These are phyloP conservation scores for Poeciliopsis paucimaculata DNA, from an alignment of 2,797 vertebrate species.

Conservation along the genomic window DNA sequence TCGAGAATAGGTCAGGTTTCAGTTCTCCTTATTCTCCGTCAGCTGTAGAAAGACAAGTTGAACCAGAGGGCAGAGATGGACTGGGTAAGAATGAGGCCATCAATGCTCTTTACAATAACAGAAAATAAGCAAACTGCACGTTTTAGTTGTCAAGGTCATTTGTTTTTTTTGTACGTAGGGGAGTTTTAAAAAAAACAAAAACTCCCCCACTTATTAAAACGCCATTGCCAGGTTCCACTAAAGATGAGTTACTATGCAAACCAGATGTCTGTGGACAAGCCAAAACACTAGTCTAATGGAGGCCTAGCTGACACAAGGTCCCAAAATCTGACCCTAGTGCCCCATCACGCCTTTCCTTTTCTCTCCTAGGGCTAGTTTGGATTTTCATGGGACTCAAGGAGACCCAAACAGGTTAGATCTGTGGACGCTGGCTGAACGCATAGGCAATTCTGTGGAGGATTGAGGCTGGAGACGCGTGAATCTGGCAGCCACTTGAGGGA, in stretches of 20 bases:
- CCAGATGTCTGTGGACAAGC: slow-evolving; percentile 48
- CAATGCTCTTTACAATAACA: not conserved
- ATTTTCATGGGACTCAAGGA: not conserved
- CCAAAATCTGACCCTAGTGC: not conserved
- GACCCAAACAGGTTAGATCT: not conserved
- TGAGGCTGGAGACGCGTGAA: slow-evolving; percentile 21
- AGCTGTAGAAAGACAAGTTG: slow-evolving; percentile 14
- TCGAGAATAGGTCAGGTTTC: slow-evolving; percentile 24
- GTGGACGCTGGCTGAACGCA: not conserved
- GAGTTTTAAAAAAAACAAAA: not conserved
- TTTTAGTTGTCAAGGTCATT: slow-evolving; percentile 30
- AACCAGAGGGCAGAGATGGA: not conserved
- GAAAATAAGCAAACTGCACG: not conserved
- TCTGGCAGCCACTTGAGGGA: slow-evolving; percentile 48
- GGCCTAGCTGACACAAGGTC: slow-evolving; percentile 19
- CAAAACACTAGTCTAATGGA: slow-evolving; percentile 32
- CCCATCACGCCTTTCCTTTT: not conserved
- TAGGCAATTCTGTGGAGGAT: slow-evolving; percentile 1
- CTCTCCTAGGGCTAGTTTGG: not conserved
- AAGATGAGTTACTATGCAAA: slow-evolving; percentile 42
- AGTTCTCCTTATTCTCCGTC: slow-evolving; percentile 31
- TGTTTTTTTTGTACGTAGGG: slow-evolving; percentile 27
- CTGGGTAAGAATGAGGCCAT: slow-evolving; percentile 9
- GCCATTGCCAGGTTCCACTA: slow-evolving; percentile 8
- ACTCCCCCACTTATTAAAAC: slow-evolving; percentile 4